A percentile compares a stretch with the other conserved stretches of the same genome.
Evolutionary conservation across 2,888 invertebrate genomes (phyloP).

Genomic region (Apamea monoglypha): DNA sequence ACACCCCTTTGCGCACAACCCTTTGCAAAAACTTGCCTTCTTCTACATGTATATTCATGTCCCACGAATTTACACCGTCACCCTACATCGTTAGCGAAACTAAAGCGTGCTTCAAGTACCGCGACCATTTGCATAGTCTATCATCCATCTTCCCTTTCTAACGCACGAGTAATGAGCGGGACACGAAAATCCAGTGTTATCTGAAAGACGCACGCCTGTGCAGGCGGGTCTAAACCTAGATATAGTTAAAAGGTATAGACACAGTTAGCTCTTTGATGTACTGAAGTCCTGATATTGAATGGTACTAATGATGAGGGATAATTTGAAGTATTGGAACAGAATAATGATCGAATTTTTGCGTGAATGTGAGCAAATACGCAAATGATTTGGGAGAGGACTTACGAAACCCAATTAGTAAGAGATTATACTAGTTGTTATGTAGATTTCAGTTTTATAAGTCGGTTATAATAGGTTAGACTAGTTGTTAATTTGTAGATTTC

Average conservation of each 20-base stretch:
- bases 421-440: conserved; percentile 42
- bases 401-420: conserved; percentile 35
- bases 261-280: conserved; percentile 26
- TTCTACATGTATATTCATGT: conserved; percentile 50
- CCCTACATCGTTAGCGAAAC: conserved; percentile 77
- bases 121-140: conserved; percentile 74
- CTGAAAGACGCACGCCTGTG: conserved; percentile 57
- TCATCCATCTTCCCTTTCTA: conserved; percentile 42
- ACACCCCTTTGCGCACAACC: conserved; percentile 31
- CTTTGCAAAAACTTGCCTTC: conserved; percentile 42
- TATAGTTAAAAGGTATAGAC: conserved; percentile 16
- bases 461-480: conserved; percentile 21
- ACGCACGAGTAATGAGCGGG: conserved; percentile 43
- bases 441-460: conserved; percentile 22
- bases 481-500: conserved; percentile 28
- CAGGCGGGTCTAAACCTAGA: conserved; percentile 41
- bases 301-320: conserved; percentile 15
- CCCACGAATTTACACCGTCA: conserved; percentile 68
- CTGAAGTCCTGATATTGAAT: conserved; percentile 10
- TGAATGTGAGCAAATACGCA: conserved; percentile 1
- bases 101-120: conserved; percentile 74
- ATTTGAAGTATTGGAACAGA: conserved; percentile 17
- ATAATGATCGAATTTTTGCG: conserved; percentile 28
- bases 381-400: conserved; percentile 31
- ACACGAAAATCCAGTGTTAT: conserved; percentile 60